Percentiles rank a stretch among this genome's conserved stretches.
Evolutionary conservation across 2,888 invertebrate genomes (phyloP).

Genomic region (Amphipyra berbera): DNA sequence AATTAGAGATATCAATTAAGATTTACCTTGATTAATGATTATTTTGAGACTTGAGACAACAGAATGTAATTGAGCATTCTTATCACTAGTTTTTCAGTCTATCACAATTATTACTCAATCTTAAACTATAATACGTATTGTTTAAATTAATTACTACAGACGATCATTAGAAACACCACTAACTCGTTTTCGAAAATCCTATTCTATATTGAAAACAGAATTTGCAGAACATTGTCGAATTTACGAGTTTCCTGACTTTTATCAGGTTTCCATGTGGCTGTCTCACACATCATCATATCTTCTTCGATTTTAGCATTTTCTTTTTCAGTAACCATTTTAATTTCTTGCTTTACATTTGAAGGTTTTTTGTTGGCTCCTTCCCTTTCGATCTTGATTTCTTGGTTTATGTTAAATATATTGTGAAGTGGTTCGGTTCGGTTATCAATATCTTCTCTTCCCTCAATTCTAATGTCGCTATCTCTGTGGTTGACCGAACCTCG

Average conservation of each 20-base stretch:
- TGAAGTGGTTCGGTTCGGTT: conserved; percentile 66
- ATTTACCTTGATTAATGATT: conserved; percentile 4
- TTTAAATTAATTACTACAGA: not conserved
- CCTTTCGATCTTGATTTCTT: conserved; percentile 81
- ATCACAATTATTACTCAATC: conserved; percentile 34
- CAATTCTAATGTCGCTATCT: conserved; percentile 80
- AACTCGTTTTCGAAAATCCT: not conserved
- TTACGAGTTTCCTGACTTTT: conserved; percentile 64
- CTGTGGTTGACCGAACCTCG: conserved; percentile 79
- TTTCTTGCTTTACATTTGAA: conserved; percentile 67
- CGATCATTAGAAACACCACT: not conserved
- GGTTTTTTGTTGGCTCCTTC: conserved; percentile 58
- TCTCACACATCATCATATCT: conserved; percentile 81
- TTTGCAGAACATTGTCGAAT: conserved; percentile 75
- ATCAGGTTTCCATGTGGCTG: conserved; percentile 66
- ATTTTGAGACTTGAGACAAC: conserved; percentile 4
- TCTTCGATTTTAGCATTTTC: conserved; percentile 68
- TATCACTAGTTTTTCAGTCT: conserved; percentile 44
- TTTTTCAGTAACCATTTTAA: conserved; percentile 62
- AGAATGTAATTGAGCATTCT: conserved; percentile 17
- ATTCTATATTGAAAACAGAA: conserved; percentile 74
- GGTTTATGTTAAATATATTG: conserved; percentile 85
- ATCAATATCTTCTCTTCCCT: conserved; percentile 67
- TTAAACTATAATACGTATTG: conserved; percentile 3
- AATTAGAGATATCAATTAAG: conserved; percentile 20